Conservation (phyloP, 2,113 vertebrate genomes). For the Echinops telfairi region DNA sequence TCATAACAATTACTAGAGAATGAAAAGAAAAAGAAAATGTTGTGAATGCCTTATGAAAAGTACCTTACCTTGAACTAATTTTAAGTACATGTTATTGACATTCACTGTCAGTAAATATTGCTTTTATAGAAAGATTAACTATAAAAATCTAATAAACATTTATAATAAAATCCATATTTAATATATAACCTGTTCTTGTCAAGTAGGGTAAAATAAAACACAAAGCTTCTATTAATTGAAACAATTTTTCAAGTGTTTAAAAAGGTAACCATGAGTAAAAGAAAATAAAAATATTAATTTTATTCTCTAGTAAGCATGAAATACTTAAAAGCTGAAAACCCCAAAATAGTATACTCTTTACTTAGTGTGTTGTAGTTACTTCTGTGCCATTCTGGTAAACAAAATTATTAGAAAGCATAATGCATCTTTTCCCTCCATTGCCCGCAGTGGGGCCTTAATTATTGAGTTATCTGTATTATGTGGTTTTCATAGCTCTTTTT, state of each 20-base stretch:
- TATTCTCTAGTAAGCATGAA: not conserved
- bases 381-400: not conserved
- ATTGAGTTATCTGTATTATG: not conserved
- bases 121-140: no score
- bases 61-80: not conserved
- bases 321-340: not conserved
- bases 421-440: not conserved
- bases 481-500: not conserved
- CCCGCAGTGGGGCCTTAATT: not conserved
- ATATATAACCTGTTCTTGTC: not conserved
- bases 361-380: not conserved
- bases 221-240: not conserved
- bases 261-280: not conserved
- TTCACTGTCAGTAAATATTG: not conserved
- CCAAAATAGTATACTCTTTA: not conserved
- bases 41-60: not conserved
- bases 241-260: not conserved
- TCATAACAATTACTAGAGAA: not conserved
- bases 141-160: no score
- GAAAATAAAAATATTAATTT: constrained; percentile 28
- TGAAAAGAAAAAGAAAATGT: not conserved
- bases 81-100: constrained; percentile 13
- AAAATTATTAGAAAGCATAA: not conserved
- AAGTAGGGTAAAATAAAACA: not conserved
- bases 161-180: no score